Conservation (phyloP, 2,888 invertebrate genomes). For the Machimus rusticus region DNA sequence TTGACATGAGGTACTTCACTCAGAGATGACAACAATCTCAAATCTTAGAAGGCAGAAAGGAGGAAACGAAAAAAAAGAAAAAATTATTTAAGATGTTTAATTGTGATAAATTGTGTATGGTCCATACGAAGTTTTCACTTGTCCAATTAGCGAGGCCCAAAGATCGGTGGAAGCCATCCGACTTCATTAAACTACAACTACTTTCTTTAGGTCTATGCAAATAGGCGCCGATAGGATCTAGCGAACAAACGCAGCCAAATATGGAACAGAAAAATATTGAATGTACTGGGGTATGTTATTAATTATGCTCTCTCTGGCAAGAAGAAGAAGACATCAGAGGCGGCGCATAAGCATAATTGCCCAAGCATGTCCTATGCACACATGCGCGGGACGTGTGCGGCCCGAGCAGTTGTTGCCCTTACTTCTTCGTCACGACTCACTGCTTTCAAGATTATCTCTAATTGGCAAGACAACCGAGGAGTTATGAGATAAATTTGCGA, state of each 20-base stretch:
- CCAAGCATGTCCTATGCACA: background rate
- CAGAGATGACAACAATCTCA: slow-evolving; percentile 22
- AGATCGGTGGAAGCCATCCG: slow-evolving; percentile 1
- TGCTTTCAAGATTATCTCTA: slow-evolving; percentile 27
- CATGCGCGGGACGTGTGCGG: background rate
- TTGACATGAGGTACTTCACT: slow-evolving; percentile 21
- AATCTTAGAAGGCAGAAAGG: background rate
- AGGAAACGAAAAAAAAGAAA: background rate
- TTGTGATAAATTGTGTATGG: slow-evolving; percentile 24
- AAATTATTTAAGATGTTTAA: slow-evolving; percentile 10
- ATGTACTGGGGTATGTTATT: slow-evolving; percentile 13
- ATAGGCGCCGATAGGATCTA: slow-evolving; percentile 22
- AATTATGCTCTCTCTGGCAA: background rate
- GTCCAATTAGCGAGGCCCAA: slow-evolving; percentile 30
- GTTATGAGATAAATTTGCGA: slow-evolving; percentile 28
- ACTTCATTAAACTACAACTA: slow-evolving; percentile 13
- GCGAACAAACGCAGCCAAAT: slow-evolving; percentile 15
- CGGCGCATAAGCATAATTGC: slow-evolving; percentile 29
- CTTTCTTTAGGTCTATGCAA: slow-evolving; percentile 39
- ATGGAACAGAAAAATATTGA: slow-evolving; percentile 34
- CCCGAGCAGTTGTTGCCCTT: background rate
- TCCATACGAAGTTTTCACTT: slow-evolving; percentile 6
- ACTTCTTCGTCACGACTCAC: slow-evolving; percentile 13
- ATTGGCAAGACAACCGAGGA: slow-evolving; percentile 24
- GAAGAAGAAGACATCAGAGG: slow-evolving; percentile 30